A percentile compares a stretch with the other conserved stretches of the same genome.
phyloP scores from a whole-genome alignment of 2,797 vertebrate genomes.

The Champsocephalus esox region DNA sequence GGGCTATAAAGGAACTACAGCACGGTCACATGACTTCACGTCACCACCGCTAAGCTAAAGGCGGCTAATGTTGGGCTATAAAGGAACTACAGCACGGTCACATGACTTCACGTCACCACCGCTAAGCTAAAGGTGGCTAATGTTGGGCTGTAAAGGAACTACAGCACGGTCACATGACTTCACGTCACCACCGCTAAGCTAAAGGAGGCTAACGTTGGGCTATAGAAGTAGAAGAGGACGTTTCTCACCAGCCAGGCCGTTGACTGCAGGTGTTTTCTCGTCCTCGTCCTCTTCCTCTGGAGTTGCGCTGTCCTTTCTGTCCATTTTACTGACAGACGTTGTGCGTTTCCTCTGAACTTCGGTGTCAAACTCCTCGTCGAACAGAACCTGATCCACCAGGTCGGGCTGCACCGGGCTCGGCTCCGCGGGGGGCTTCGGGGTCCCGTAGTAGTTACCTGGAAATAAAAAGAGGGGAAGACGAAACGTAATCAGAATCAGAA shows the following conservation, averaged over 20 bases:
- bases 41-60: too few relatives aligned
- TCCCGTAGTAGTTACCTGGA: constrained; percentile 97
- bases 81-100: too few relatives aligned
- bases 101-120: too few relatives aligned
- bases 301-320: constrained; percentile 93
- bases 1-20: too few relatives aligned
- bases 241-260: constrained; percentile 88
- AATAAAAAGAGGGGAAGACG: not conserved
- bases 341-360: constrained; percentile 97
- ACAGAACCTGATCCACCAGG: constrained; percentile 96
- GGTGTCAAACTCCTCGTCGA: constrained; percentile 95
- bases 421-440: constrained; percentile 96
- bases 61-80: too few relatives aligned
- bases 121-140: too few relatives aligned
- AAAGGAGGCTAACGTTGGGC: too few relatives aligned
- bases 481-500: too few relatives aligned
- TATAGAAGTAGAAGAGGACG: not conserved
- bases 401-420: constrained; percentile 97
- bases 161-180: too few relatives aligned
- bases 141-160: too few relatives aligned
- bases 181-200: too few relatives aligned
- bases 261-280: constrained; percentile 85
- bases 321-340: constrained; percentile 98
- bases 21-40: too few relatives aligned
- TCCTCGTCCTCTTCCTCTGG: constrained; percentile 98